Evolutionary conservation across 2,113 vertebrate genomes (phyloP).

Genomic region (Aspiorhynchus laticeps): DNA sequence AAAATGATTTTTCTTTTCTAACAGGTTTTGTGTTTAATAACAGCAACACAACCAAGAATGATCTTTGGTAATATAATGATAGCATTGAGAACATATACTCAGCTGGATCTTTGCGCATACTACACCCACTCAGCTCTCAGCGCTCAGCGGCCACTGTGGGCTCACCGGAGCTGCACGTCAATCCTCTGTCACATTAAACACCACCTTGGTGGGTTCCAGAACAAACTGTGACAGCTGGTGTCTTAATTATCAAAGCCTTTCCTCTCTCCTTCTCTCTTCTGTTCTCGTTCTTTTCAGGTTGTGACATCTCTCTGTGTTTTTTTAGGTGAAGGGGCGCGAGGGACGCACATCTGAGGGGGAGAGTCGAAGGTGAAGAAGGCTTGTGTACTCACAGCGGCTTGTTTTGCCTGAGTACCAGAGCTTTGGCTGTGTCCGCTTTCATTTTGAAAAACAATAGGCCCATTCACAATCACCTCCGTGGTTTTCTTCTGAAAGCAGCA

Average conservation of each 20-base stretch:
- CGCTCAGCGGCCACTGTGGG: not conserved
- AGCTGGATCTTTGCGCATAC: not conserved
- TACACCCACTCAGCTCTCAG: constrained; percentile 35
- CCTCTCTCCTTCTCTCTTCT: constrained; percentile 21
- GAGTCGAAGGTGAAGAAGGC: constrained; percentile 54
- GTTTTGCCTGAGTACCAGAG: constrained; percentile 18
- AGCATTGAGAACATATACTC: constrained; percentile 19
- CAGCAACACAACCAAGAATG: not conserved
- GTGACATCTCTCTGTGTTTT: constrained; percentile 46
- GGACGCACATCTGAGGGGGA: constrained; percentile 54
- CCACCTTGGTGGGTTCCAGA: constrained; percentile 41
- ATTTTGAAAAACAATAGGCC: constrained; percentile 63
- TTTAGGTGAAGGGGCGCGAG: constrained; percentile 28
- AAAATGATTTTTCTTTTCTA: not conserved
- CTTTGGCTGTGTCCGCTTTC: constrained; percentile 50
- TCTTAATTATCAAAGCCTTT: constrained; percentile 42
- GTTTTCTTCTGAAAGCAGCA: constrained; percentile 24
- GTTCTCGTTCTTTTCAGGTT: constrained; percentile 28
- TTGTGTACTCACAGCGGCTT: not conserved
- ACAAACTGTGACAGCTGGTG: constrained; percentile 45
- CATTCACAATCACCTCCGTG: constrained; percentile 48
- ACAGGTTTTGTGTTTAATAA: not conserved
- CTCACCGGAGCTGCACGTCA: constrained; percentile 10
- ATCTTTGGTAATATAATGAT: constrained; percentile 35
- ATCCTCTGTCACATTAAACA: constrained; percentile 36